Base-by-base conservation (phyloP, 2,113 vertebrate species). In the Tamias sibiricus region DNA sequence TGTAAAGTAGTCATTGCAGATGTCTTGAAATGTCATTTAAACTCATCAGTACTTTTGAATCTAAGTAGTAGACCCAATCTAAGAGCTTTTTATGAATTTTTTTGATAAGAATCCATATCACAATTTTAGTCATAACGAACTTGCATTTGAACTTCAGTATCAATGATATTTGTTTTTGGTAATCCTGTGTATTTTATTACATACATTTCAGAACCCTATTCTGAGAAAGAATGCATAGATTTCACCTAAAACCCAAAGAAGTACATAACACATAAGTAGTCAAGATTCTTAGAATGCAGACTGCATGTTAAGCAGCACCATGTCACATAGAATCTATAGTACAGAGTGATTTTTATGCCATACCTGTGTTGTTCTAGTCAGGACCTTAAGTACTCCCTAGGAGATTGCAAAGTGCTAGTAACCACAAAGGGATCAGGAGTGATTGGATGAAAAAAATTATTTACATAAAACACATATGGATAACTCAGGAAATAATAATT, bases 401-500 rank as follows among this genome's bases (percentile, higher is more conserved):
- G 35, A 62, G 40, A 77, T 32, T 69, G 20, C 72, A 87, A 62
- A 84, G 24, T 89, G 57, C 47, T 82, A 89, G 90, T 69, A 72
- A 71, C 52, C 81, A 74, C 72, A 74, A n/a, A 54, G 42, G 72
- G 49, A 87, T 44, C 96, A 57, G 6, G 24, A 69, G 17, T 92
- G 64, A 94, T 68, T 86, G 44, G 3, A 62, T 93, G 42, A 80
- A 93, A 79, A 79, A 32, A 87, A 66, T 93, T 80, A 54, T 90
- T 91, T 91, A 87, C 42, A 89, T 95, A 95, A 97, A 95, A 86
- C 8, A 82, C 40, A 74, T 87, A 91, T 80, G 24, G 40, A 32
- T 92, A 95, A 28, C 32, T 88, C 91, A 79, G 68, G 47, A 96
- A 95, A 90, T 54, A 92, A 62, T 86, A 93, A 85, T 91, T 90